Conservation (phyloP, 2,797 vertebrate genomes). For the Characodon lateralis region DNA sequence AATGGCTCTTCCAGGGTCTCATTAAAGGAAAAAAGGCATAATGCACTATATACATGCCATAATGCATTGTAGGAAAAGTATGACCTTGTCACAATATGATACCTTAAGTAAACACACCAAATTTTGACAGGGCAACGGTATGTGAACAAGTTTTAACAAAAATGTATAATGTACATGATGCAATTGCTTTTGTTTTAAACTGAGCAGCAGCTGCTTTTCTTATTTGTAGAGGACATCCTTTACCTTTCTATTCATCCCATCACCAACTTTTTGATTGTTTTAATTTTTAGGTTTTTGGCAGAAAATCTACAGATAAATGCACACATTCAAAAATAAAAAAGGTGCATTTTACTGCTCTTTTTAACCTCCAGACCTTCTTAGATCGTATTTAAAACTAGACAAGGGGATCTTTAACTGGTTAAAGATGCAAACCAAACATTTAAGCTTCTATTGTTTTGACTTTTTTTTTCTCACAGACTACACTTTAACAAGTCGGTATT, state of each 20-base stretch:
- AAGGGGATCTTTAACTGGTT: neutral
- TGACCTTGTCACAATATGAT: neutral
- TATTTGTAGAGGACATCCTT: neutral
- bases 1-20: constrained; percentile 69
- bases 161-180: neutral
- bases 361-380: no score
- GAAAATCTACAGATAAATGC: no score
- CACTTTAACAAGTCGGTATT: neutral
- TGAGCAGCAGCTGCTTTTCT: neutral
- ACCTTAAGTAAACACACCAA: neutral
- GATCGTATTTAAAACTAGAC: neutral
- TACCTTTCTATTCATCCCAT: no score
- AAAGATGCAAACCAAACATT: neutral
- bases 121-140: neutral
- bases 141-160: neutral
- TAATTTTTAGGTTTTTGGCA: no score
- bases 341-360: no score
- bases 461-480: neutral
- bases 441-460: neutral
- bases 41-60: neutral
- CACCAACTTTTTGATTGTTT: no score
- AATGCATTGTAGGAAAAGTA: neutral
- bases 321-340: no score
- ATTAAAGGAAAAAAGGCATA: constrained; percentile 50
- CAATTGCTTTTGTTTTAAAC: neutral